Evolutionary conservation across 2,797 vertebrate species (phyloP).

Genomic region (Enteromius viviparus): DNA sequence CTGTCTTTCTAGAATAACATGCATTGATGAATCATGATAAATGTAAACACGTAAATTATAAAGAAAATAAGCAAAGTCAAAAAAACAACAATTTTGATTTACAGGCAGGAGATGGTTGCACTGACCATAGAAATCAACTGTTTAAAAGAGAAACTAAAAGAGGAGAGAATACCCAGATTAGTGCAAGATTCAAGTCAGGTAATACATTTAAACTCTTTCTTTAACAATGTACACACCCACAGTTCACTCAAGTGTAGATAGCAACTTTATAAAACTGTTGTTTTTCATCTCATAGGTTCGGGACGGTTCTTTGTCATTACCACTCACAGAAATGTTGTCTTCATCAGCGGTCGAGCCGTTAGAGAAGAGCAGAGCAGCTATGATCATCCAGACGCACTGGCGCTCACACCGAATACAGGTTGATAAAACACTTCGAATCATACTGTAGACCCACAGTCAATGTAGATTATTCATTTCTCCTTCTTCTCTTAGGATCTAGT

Average conservation of each 20-base stretch:
- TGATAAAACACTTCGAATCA: slow-evolving; percentile 42
- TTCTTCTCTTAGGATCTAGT: slow-evolving; percentile 71
- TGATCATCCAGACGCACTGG: slow-evolving; percentile 80
- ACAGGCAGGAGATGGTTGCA: slow-evolving; percentile 79
- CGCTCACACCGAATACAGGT: slow-evolving; percentile 77
- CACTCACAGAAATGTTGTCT: neutral
- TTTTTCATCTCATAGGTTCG: neutral
- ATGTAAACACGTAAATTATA: neutral
- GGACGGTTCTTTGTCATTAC: neutral
- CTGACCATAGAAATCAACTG: slow-evolving; percentile 71
- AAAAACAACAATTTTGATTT: neutral
- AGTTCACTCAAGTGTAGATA: neutral
- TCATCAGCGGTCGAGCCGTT: slow-evolving; percentile 19
- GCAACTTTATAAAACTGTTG: neutral
- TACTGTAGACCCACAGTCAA: neutral
- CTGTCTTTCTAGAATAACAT: neutral
- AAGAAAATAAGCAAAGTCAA: neutral
- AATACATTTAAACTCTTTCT: neutral
- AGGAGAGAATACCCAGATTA: slow-evolving; percentile 53
- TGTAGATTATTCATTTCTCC: slow-evolving; percentile 4
- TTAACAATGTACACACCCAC: neutral
- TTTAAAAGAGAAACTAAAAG: slow-evolving; percentile 70
- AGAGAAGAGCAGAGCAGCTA: slow-evolving; percentile 72
- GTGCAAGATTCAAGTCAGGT: slow-evolving; percentile 49
- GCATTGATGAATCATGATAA: neutral